phyloP scores from a whole-genome alignment of 1,140 invertebrate genomes.

The Bradysia coprophila region DNA sequence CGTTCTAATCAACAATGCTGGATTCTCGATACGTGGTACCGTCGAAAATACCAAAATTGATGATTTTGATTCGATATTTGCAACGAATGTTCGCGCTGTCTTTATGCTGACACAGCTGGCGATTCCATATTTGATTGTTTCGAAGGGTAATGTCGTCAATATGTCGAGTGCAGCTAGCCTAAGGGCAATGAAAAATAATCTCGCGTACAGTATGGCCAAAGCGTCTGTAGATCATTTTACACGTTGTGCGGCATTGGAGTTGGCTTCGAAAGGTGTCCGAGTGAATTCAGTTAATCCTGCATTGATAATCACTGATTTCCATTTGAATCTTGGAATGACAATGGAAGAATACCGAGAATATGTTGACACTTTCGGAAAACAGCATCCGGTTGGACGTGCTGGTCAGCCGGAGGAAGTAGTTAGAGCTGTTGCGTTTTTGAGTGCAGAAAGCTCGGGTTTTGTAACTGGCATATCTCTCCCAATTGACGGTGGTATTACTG shows the following conservation, averaged over 20 bases:
- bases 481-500: slow-evolving; percentile 66
- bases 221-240: no score
- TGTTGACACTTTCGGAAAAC: slow-evolving; percentile 48
- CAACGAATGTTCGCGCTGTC: slow-evolving; percentile 56
- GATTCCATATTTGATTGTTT: no score
- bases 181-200: no score
- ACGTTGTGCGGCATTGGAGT: no score
- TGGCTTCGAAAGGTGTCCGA: no score
- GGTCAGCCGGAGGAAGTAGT: slow-evolving; percentile 63
- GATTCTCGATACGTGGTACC: slow-evolving; percentile 56
- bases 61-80: slow-evolving; percentile 70
- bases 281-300: no score
- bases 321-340: slow-evolving; percentile 50
- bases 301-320: slow-evolving; percentile 65
- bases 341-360: slow-evolving; percentile 53
- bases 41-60: slow-evolving; percentile 69
- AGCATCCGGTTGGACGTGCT: slow-evolving; percentile 62
- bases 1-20: slow-evolving; percentile 75
- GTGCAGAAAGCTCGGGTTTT: slow-evolving; percentile 57
- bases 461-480: slow-evolving; percentile 63
- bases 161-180: no score
- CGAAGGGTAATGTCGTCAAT: no score
- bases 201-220: no score
- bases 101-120: slow-evolving; percentile 52
- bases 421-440: slow-evolving; percentile 60